These are phyloP conservation scores for Colistium nudipinnis DNA, from an alignment of 2,113 vertebrate species.

Conservation along the genomic window DNA sequence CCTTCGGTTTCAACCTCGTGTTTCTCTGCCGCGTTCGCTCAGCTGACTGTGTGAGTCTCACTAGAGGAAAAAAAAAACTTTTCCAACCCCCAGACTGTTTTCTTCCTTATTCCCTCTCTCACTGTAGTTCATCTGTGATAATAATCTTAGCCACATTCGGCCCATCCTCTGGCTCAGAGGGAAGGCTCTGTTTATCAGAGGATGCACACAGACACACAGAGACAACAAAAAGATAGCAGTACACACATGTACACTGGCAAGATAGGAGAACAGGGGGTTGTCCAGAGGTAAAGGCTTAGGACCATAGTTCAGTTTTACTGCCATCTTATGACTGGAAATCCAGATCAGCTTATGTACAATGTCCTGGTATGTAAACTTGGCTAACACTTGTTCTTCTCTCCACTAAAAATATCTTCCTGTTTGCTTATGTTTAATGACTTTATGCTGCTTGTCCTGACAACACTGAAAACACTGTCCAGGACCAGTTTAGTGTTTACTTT, in stretches of 20 bases:
- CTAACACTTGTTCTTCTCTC: conserved; percentile 10
- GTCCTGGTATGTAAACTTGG: conserved; percentile 37
- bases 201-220: conserved; percentile 39
- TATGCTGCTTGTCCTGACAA: conserved; percentile 27
- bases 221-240: not conserved
- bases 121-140: conserved; percentile 50
- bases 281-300: conserved; percentile 9
- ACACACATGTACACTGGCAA: not conserved
- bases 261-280: not conserved
- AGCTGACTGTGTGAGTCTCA: conserved; percentile 54
- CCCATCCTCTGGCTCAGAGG: conserved; percentile 38
- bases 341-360: not conserved
- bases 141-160: conserved; percentile 55
- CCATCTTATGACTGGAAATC: not conserved
- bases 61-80: conserved; percentile 65
- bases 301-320: not conserved
- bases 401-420: conserved; percentile 35
- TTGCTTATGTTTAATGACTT: conserved; percentile 31
- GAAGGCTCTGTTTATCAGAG: conserved; percentile 65
- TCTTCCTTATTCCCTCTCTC: conserved; percentile 72
- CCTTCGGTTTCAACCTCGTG: not conserved
- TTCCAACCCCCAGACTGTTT: conserved; percentile 33
- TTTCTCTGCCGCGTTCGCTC: conserved; percentile 39
- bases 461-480: not conserved
- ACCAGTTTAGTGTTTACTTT: conserved; percentile 11